phyloP scores from a whole-genome alignment of 2,113 vertebrate genomes.

The Columbina picui region DNA sequence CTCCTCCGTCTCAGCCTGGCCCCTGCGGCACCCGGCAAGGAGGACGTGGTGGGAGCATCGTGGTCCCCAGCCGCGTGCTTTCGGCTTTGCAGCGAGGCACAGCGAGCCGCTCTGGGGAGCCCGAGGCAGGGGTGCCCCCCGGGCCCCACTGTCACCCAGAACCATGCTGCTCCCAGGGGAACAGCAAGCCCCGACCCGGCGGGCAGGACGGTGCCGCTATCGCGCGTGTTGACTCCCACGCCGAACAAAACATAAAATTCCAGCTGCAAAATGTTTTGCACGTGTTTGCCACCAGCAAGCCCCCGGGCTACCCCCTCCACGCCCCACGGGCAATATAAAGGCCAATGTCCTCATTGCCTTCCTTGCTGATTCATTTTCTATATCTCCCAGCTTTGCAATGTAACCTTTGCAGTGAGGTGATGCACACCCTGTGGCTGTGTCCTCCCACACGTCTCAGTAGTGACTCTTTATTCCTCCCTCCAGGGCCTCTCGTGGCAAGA shows the following conservation, averaged over 20 bases:
- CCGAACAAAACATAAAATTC: background rate
- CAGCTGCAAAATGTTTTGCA: background rate
- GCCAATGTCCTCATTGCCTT: background rate
- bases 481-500: background rate
- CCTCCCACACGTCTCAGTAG: background rate
- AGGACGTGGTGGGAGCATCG: background rate
- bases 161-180: rapidly evolving
- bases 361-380: background rate
- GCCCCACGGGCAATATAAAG: too few relatives aligned
- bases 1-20: background rate
- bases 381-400: background rate
- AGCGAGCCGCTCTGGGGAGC: rapidly evolving
- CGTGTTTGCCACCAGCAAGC: rapidly evolving
- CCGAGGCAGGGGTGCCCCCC: rapidly evolving
- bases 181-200: rapidly evolving
- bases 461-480: rapidly evolving
- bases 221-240: rapidly evolving
- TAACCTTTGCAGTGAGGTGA: too few relatives aligned
- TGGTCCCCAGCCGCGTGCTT: background rate
- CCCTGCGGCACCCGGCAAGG: background rate
- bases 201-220: rapidly evolving
- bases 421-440: rapidly evolving
- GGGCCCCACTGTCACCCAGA: rapidly evolving
- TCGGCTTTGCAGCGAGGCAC: rapidly evolving
- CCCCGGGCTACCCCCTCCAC: rapidly evolving